Percentiles rank a stretch among this genome's conserved stretches.
Conservation (phyloP, 2,888 invertebrate genomes). For the Fragum fragum region DNA sequence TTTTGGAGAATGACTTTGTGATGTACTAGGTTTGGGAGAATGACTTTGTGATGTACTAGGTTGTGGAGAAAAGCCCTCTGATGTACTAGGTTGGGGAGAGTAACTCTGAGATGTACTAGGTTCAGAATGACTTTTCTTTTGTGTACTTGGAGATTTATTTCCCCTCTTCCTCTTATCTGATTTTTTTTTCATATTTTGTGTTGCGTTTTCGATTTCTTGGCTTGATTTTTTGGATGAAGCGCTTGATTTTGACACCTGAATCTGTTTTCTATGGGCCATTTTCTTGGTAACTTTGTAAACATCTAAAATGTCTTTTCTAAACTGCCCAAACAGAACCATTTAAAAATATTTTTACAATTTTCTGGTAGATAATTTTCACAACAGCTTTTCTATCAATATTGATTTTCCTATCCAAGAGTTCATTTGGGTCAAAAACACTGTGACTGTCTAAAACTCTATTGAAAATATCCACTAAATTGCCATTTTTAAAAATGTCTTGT, state of each 20-base stretch:
- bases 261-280: conserved; percentile 51
- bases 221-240: background rate
- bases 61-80: background rate
- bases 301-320: conserved; percentile 44
- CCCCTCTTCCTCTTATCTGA: background rate
- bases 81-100: background rate
- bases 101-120: background rate
- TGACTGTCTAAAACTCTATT: conserved; percentile 5
- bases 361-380: conserved; percentile 27
- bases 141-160: background rate
- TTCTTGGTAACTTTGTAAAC: conserved; percentile 33
- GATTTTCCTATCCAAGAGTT: background rate
- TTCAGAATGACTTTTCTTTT: background rate
- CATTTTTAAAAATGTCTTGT: conserved; percentile 15
- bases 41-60: background rate
- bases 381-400: background rate
- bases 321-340: conserved; percentile 43
- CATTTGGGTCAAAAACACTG: background rate
- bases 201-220: background rate
- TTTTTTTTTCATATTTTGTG: background rate
- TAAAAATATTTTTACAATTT: conserved; percentile 39
- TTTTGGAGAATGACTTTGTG: conserved; percentile 2
- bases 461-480: conserved; percentile 29
- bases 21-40: background rate
- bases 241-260: conserved; percentile 33